Conservation (phyloP, 2,888 invertebrate species). For the Parnassius glacialis region DNA sequence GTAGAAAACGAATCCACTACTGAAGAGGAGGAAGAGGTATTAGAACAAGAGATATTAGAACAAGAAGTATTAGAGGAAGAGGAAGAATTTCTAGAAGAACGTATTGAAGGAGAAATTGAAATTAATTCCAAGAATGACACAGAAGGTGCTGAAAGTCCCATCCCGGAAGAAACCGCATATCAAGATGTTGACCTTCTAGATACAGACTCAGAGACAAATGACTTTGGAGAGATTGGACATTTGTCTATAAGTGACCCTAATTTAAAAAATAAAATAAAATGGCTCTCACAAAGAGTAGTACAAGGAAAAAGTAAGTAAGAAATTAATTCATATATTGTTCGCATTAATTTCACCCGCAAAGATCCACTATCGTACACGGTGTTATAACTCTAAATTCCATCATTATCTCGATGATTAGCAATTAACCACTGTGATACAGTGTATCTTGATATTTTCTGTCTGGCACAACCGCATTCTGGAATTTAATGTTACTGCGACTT, state of each 20-base stretch:
- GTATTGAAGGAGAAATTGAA: constrained; percentile 2
- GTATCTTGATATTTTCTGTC: no score
- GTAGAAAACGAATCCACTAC: neutral
- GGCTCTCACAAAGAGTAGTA: constrained; percentile 17
- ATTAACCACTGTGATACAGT: no score
- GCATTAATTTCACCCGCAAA: no score
- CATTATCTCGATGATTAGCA: no score
- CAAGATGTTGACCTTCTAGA: constrained; percentile 14
- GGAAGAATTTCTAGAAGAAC: constrained; percentile 17
- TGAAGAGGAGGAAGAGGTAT: neutral
- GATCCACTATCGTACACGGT: no score
- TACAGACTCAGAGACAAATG: constrained; percentile 1
- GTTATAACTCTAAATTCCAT: no score
- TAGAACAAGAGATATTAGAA: constrained; percentile 3
- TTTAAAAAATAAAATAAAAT: constrained; percentile 19
- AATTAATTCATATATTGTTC: no score
- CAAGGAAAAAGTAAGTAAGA: constrained; percentile 15
- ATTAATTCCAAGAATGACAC: neutral
- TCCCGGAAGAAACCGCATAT: constrained; percentile 4
- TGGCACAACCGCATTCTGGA: no score
- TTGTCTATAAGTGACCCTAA: constrained; percentile 15
- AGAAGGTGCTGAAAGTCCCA: neutral
- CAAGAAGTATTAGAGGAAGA: constrained; percentile 4
- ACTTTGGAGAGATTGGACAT: constrained; percentile 13
- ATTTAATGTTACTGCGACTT: no score